A percentile compares a stretch with the other conserved stretches of the same genome.
Evolutionary conservation across 2,113 vertebrate species (phyloP).

Genomic region (Trematocara variabile): DNA sequence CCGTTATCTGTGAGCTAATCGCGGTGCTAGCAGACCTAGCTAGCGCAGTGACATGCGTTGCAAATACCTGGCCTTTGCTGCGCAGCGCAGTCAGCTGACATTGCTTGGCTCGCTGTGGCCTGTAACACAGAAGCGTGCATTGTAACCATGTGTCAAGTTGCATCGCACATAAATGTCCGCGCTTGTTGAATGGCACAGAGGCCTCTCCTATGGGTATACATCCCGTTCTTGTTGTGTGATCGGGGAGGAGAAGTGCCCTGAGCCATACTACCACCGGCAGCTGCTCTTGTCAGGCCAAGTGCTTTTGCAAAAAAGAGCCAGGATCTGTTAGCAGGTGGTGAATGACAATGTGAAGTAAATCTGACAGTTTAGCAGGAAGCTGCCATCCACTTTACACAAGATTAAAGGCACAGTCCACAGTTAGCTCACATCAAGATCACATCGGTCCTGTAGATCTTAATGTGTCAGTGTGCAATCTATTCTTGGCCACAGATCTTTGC

Average conservation of each 20-base stretch:
- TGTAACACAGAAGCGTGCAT: slow-evolving; percentile 35
- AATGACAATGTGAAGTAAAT: slow-evolving; percentile 31
- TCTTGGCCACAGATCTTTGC: slow-evolving; percentile 31
- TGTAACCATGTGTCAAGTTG: slow-evolving; percentile 45
- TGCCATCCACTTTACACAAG: not conserved
- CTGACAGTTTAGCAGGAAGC: not conserved
- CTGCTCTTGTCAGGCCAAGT: slow-evolving; percentile 41
- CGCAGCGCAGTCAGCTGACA: slow-evolving; percentile 62
- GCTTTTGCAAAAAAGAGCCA: not conserved
- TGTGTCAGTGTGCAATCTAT: slow-evolving; percentile 39
- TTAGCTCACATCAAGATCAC: not conserved
- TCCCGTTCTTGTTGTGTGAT: not conserved
- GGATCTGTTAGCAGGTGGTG: slow-evolving; percentile 38
- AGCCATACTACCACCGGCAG: not conserved
- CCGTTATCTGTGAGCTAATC: slow-evolving; percentile 38
- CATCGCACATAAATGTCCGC: not conserved
- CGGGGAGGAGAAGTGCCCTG: not conserved
- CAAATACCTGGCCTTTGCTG: slow-evolving; percentile 58
- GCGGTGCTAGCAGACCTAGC: slow-evolving; percentile 18
- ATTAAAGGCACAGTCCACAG: not conserved
- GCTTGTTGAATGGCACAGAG: not conserved
- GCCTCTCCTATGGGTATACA: not conserved
- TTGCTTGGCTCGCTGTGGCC: slow-evolving; percentile 27
- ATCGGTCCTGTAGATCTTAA: not conserved
- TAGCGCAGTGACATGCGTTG: slow-evolving; percentile 58